Base-by-base conservation (phyloP, 2,888 invertebrate genomes). In the Luffia ferchaultella region DNA sequence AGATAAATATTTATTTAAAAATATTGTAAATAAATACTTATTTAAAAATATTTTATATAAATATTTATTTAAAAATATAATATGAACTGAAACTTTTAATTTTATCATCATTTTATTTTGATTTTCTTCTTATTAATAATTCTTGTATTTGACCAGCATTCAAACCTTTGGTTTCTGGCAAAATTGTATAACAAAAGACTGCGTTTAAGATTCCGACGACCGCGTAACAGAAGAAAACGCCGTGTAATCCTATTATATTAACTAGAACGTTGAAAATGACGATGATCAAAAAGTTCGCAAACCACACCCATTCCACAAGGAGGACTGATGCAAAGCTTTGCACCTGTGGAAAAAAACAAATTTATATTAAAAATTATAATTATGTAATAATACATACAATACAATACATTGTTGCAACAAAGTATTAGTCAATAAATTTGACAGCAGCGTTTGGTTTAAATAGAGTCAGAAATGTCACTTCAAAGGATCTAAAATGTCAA, bases 91-190 rank as follows among this genome's bases (percentile, higher is more conserved):
- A 16, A 42, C 5, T 42, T 9, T 42, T 16, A 5, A 7, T 9
- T 42, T 42, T 42, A 42, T 42, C 30, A 46, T 43, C 46, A 48
- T 15, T n/a, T 48, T 20, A 42, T 48, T 48, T n/a, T n/a, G 16
- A 43, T 5, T n/a, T 5, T n/a, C n/a, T n/a, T n/a, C 30, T 30
- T 3, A 3, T 3, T 9, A 64, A 53, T 1, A 57, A 52, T 56
- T 68, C 64, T 51, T 83, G 72, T 16, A 85, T 84, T 48, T 75
- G 67, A 16, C 67, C 65, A 41, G 70, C 73, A 0, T 77, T 72
- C 1, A 82, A 62, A 1, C 85, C 84, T 50, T 84, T 86, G 0
- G 86, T 86, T 60, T 86, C 86, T 0, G 85, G 85, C 0, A 85
- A 63, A 1, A 68, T 57, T 15, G 74, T 57, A 42, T 65, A 65